These are phyloP conservation scores for Nymphalis polychloros DNA, from an alignment of 2,888 invertebrate genomes.

Conservation along the genomic window DNA sequence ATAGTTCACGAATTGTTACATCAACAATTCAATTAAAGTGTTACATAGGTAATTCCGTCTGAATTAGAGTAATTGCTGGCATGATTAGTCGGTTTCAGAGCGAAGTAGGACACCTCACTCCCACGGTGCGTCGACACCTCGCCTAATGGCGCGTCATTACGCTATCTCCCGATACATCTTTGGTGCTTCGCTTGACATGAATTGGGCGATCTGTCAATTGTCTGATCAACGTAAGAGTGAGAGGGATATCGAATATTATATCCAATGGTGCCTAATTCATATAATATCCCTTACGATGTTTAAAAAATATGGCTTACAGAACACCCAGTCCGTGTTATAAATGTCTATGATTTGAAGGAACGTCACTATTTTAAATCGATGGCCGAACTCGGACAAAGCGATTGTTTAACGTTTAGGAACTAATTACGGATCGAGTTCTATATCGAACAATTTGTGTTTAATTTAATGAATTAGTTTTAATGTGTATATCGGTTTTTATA, in stretches of 20 bases:
- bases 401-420: constrained; percentile 61
- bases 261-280: background rate
- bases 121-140: constrained; percentile 77
- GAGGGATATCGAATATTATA: constrained; percentile 11
- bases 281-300: background rate
- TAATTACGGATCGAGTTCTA: constrained; percentile 48
- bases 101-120: constrained; percentile 73
- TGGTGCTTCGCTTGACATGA: constrained; percentile 37
- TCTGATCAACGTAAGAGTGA: constrained; percentile 8
- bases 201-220: constrained; percentile 22
- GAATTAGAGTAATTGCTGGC: constrained; percentile 78
- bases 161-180: constrained; percentile 74
- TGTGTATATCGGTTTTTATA: background rate
- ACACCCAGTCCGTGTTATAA: constrained; percentile 13
- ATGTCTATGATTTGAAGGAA: constrained; percentile 39
- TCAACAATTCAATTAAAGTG: constrained; percentile 77
- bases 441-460: constrained; percentile 26
- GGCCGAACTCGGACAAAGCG: constrained; percentile 63
- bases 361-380: constrained; percentile 71
- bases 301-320: background rate
- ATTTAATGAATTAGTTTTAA: background rate
- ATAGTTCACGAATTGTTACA: constrained; percentile 46
- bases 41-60: constrained; percentile 70
- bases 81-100: constrained; percentile 57
- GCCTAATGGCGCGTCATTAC: constrained; percentile 75